These are phyloP conservation scores for Ursus arctos DNA, from an alignment of 2,113 vertebrate genomes.

Conservation along the genomic window DNA sequence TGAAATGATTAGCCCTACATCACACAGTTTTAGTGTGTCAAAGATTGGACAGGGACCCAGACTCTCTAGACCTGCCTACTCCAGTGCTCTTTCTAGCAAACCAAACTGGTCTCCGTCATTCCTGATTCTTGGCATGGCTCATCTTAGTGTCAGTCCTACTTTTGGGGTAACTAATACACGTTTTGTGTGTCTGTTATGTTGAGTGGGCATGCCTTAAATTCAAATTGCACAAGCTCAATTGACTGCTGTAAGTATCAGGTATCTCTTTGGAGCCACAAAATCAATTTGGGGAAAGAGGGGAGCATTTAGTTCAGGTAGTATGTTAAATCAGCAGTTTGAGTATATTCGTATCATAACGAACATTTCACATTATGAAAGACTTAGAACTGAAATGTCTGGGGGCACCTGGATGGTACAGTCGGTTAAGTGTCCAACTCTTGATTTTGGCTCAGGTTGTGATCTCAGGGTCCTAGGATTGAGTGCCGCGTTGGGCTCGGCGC, in stretches of 20 bases:
- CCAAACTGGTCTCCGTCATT: neutral
- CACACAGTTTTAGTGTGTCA: neutral
- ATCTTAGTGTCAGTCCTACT: neutral
- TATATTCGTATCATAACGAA: neutral
- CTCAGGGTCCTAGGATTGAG: neutral
- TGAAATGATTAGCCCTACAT: neutral
- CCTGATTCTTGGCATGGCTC: neutral
- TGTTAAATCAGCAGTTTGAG: slow-evolving; percentile 11
- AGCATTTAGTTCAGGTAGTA: neutral
- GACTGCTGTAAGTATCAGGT: neutral
- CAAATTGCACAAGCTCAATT: neutral
- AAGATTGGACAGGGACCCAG: neutral
- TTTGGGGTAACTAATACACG: neutral
- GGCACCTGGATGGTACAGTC: neutral
- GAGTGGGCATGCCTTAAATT: slow-evolving; percentile 36
- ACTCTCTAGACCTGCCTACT: neutral
- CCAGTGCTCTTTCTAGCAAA: neutral
- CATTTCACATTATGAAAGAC: neutral
- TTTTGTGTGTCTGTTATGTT: neutral
- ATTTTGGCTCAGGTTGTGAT: neutral
- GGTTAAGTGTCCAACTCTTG: neutral
- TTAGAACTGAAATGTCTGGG: slow-evolving; percentile 15
- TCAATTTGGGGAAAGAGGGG: neutral
- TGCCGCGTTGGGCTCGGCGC: neutral
- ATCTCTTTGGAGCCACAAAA: slow-evolving; percentile 41